A percentile compares a stretch with the other conserved stretches of the same genome.
phyloP scores from a whole-genome alignment of 2,113 vertebrate genomes.

The Eublepharis macularius region DNA sequence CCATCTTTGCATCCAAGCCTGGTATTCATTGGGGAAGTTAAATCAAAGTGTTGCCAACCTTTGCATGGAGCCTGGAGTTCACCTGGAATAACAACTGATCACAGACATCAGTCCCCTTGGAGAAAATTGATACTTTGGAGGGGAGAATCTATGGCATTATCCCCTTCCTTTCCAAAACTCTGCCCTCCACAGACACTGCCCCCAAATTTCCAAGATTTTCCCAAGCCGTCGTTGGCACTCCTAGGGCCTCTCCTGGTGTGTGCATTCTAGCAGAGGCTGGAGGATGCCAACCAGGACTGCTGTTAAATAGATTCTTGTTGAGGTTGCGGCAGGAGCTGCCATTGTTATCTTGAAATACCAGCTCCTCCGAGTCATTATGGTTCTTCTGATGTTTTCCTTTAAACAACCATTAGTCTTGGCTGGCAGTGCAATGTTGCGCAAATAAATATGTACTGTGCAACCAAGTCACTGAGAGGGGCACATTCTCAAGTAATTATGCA shows the following conservation, averaged over 20 bases:
- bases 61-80: too few species aligned
- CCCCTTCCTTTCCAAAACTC: too few species aligned
- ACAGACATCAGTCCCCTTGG: too few species aligned
- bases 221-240: too few species aligned
- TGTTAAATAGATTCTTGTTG: not conserved
- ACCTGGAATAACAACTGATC: too few species aligned
- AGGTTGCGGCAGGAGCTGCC: not conserved
- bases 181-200: too few species aligned
- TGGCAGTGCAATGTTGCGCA: conserved; percentile 56
- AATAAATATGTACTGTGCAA: conserved; percentile 63
- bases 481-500: conserved; percentile 71
- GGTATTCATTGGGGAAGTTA: too few species aligned
- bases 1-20: too few species aligned
- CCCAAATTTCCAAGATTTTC: too few species aligned
- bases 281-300: not conserved
- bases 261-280: not conserved
- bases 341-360: not conserved
- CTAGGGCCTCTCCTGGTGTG: not conserved
- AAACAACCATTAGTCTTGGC: conserved; percentile 58
- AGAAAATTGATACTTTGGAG: too few species aligned
- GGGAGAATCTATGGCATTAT: too few species aligned
- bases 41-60: too few species aligned
- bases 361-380: not conserved
- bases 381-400: not conserved
- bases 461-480: conserved; percentile 50